Conservation (phyloP, 1,140 invertebrate species). For the Temnothorax longispinosus region DNA sequence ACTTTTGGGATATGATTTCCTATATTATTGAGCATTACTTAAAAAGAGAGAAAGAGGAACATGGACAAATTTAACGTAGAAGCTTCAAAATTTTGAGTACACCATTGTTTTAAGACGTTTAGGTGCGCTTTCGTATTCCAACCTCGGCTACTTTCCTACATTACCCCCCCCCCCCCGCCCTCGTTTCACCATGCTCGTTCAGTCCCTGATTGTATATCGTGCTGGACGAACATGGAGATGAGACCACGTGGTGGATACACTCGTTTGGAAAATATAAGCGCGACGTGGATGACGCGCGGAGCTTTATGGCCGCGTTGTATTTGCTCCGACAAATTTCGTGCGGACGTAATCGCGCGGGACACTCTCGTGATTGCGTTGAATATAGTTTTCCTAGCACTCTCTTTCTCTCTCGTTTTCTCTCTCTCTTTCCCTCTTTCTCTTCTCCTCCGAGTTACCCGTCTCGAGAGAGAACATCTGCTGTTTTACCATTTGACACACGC, state of each 20-base stretch:
- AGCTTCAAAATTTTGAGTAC: background rate
- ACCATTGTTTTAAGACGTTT: background rate
- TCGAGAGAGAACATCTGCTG: conserved; percentile 46
- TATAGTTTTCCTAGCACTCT: background rate
- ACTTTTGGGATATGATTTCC: background rate
- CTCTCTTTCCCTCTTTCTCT: background rate
- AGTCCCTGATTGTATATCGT: conserved; percentile 13
- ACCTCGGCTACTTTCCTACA: background rate
- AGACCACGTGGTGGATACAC: conserved; percentile 10
- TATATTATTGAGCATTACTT: background rate
- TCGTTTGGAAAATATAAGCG: conserved; percentile 41
- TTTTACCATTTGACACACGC: conserved; percentile 48
- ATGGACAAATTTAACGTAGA: background rate
- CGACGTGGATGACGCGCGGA: conserved; percentile 11
- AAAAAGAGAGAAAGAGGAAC: background rate
- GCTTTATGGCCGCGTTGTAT: conserved; percentile 49
- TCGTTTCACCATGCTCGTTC: conserved; percentile 7
- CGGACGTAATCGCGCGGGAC: conserved; percentile 30
- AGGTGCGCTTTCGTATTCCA: background rate
- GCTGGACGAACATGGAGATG: conserved; percentile 11
- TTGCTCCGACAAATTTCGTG: conserved; percentile 11
- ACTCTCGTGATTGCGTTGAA: conserved; percentile 44
- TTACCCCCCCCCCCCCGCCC: background rate
- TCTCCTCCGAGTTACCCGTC: background rate
- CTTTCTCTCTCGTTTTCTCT: background rate